phyloP scores from a whole-genome alignment of 2,113 vertebrate genomes.

The Eretmochelys imbricata region DNA sequence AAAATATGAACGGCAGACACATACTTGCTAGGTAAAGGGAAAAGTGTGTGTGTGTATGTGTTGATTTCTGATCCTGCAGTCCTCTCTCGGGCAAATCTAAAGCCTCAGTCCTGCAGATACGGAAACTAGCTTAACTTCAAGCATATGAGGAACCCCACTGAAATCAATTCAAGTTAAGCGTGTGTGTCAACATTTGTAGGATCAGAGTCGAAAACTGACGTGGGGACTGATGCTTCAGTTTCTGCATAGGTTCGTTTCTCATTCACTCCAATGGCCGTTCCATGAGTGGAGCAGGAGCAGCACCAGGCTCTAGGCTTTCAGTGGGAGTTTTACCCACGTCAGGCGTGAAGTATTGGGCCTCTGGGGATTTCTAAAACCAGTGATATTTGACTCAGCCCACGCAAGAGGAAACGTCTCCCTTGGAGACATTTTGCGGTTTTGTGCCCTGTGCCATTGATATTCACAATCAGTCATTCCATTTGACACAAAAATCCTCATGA shows the following conservation, averaged over 20 bases:
- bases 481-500: neutral
- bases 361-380: slow-evolving; percentile 72
- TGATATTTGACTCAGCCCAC: slow-evolving; percentile 72
- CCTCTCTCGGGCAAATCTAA: neutral
- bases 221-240: fast-evolving
- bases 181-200: neutral
- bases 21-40: neutral
- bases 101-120: neutral
- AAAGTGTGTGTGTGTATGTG: neutral
- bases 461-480: slow-evolving; percentile 15
- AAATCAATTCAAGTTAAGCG: neutral
- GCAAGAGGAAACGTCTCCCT: slow-evolving; percentile 57
- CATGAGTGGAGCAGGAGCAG: neutral
- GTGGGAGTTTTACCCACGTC: slow-evolving; percentile 28
- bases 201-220: fast-evolving
- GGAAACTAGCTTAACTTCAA: fast-evolving
- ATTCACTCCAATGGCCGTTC: fast-evolving
- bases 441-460: fast-evolving
- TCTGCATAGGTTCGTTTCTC: fast-evolving
- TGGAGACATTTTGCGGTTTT: slow-evolving; percentile 70
- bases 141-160: neutral
- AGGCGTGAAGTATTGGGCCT: slow-evolving; percentile 45
- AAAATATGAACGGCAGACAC: neutral
- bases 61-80: neutral
- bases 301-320: neutral